Evolutionary conservation across 2,113 vertebrate genomes (phyloP), one percentile per base, ranked within the genome.

Genomic region (Erpornis zantholeuca): DNA sequence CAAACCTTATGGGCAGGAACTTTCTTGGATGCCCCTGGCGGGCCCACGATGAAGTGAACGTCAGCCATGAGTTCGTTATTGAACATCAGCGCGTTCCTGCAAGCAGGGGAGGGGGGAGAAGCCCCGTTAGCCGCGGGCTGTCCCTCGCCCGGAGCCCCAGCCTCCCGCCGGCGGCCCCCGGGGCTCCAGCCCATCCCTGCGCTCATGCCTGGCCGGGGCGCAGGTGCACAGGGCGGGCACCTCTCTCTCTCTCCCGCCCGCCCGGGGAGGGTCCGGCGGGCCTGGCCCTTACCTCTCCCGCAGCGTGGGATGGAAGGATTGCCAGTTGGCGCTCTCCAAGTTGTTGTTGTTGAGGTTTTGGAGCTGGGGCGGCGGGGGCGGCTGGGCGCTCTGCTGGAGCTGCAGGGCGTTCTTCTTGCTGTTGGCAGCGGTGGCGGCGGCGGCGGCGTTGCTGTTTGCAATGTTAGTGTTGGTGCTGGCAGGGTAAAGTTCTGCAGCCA

Each of bases 1-100:
- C 97, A 56, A 94, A 99, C 99, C 99, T 99, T 99, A 97, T 99
- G 99, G 33, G 99, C 99, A 20, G 99, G 99, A 86, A 99, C 98
- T 97, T 97, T 98, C 97, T 98, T 97, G 28, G 98, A 98, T 8
- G 95, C 98, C 85, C 99, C 99, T 53, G 97, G 83, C 12, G 99
- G 98, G 47, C 99, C 99, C 35, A 99, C 99, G 29, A 99, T 95
- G 97, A 99, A 99, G 98, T 99, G 99, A 84, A 99, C 98, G 33
- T 99, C 99, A 7, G 99, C 99, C 99, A 99, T 99, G 96, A 99
- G 99, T 97, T 99, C 99, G 96, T 99, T 99, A 98, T 99, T 99
- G 96, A 99, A 99, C 99, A 99, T 99, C 92, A 99, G 97, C 71
- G 99, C 99, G 94, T 99, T 99, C 98, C 99, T 99, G 97, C 69